Conservation (phyloP, 2,888 invertebrate species). For the Folsomia candida region DNA sequence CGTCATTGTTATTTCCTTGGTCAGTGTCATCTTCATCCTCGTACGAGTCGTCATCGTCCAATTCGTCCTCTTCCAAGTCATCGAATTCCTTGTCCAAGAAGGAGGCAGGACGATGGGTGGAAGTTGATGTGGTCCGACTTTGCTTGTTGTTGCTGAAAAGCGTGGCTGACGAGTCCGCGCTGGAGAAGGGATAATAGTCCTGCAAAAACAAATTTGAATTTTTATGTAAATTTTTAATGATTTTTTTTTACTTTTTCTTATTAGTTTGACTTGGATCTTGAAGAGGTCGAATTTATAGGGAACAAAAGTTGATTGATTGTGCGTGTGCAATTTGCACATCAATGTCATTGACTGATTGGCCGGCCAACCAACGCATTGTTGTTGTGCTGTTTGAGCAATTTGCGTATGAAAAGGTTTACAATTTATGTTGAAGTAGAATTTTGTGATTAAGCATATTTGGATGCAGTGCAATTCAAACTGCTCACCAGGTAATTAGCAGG, state of each 20-base stretch:
- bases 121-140: neutral
- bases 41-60: slow-evolving; percentile 19
- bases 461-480: no score
- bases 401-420: neutral
- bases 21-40: slow-evolving; percentile 15
- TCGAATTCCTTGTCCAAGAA: slow-evolving; percentile 13
- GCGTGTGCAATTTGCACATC: neutral
- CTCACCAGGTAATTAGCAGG: neutral
- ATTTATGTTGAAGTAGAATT: no score
- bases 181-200: neutral
- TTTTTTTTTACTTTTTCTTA: no score
- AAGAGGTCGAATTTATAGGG: no score
- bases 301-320: neutral
- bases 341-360: neutral
- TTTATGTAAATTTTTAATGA: neutral
- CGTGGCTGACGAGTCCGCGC: no score
- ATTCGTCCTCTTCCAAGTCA: slow-evolving; percentile 6
- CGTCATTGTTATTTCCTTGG: slow-evolving; percentile 5
- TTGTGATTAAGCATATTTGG: no score
- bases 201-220: neutral
- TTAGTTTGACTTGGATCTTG: neutral
- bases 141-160: neutral
- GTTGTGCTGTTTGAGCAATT: neutral
- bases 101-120: neutral
- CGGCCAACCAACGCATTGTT: no score